Percentiles rank a stretch among this genome's conserved stretches.
Evolutionary conservation across 64 coral and sea anemone genomes (phyloP).

Genomic region (Catalaphyllia jardinei): DNA sequence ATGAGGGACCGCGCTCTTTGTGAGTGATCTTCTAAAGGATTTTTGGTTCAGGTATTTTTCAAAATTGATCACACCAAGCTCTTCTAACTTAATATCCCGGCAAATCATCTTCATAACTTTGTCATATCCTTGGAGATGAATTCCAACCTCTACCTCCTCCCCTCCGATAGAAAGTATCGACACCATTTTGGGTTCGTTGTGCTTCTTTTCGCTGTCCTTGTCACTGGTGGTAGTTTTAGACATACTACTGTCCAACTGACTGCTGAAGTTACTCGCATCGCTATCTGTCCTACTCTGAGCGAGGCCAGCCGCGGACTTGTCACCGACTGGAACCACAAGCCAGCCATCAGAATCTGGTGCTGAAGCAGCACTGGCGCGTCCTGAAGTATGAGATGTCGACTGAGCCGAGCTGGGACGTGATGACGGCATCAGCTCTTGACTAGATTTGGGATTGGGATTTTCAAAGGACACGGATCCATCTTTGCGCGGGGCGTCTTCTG

Average conservation of each 20-base stretch:
- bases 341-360: conserved; percentile 64
- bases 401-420: conserved; percentile 16
- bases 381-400: conserved; percentile 13
- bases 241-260: conserved; percentile 53
- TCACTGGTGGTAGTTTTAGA: conserved; percentile 38
- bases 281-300: conserved; percentile 60
- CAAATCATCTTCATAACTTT: conserved; percentile 67
- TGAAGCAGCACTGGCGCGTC: conserved; percentile 50
- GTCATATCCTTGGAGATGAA: conserved; percentile 78
- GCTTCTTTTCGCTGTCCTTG: conserved; percentile 21
- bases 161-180: conserved; percentile 74
- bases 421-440: conserved; percentile 31
- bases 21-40: conserved; percentile 49
- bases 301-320: conserved; percentile 5
- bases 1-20: conserved; percentile 24
- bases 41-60: conserved; percentile 90
- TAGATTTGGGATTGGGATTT: conserved; percentile 16
- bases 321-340: conserved; percentile 41
- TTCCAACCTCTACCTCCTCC: conserved; percentile 67
- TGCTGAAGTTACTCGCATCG: conserved; percentile 67
- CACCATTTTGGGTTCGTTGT: conserved; percentile 29
- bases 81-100: conserved; percentile 59
- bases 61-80: conserved; percentile 69
- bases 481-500: not conserved
- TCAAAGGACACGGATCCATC: conserved; percentile 7